Percentiles rank a stretch among this genome's conserved stretches.
These are phyloP conservation scores for Cryptosula pallasiana DNA, from an alignment of 2,888 invertebrate genomes.

Conservation along the genomic window DNA sequence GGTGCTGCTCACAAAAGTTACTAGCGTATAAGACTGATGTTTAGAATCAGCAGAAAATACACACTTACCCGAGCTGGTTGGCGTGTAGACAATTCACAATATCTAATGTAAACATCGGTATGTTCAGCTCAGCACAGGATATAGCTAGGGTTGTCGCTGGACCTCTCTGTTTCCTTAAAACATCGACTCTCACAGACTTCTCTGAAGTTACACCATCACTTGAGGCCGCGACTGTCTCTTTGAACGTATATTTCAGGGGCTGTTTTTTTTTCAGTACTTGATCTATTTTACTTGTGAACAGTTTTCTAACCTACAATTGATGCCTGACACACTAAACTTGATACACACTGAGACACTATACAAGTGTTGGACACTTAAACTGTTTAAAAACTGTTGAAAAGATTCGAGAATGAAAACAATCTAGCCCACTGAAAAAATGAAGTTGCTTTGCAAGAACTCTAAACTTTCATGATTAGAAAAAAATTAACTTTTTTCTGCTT, in stretches of 20 bases:
- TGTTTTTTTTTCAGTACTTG: background rate
- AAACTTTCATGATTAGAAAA: too few species aligned
- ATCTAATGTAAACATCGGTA: background rate
- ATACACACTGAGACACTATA: too few species aligned
- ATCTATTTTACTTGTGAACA: background rate
- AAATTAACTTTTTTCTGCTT: too few species aligned
- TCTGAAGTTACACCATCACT: background rate
- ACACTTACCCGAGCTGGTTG: background rate
- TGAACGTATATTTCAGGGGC: background rate
- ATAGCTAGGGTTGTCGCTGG: background rate
- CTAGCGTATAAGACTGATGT: too few species aligned
- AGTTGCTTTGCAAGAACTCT: too few species aligned
- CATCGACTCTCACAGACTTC: background rate
- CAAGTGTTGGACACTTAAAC: too few species aligned
- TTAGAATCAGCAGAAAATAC: too few species aligned
- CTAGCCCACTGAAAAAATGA: too few species aligned
- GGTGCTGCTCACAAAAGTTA: too few species aligned
- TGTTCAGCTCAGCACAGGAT: background rate
- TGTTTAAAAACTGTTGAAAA: too few species aligned
- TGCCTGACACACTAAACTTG: background rate
- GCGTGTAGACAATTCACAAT: background rate
- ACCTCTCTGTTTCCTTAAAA: background rate
- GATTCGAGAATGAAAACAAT: too few species aligned
- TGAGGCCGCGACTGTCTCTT: background rate
- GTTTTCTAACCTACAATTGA: conserved; percentile 2